A percentile compares a stretch with the other conserved stretches of the same genome.
phyloP scores from a whole-genome alignment of 2,888 invertebrate genomes.

The Physocephala rufipes region DNA sequence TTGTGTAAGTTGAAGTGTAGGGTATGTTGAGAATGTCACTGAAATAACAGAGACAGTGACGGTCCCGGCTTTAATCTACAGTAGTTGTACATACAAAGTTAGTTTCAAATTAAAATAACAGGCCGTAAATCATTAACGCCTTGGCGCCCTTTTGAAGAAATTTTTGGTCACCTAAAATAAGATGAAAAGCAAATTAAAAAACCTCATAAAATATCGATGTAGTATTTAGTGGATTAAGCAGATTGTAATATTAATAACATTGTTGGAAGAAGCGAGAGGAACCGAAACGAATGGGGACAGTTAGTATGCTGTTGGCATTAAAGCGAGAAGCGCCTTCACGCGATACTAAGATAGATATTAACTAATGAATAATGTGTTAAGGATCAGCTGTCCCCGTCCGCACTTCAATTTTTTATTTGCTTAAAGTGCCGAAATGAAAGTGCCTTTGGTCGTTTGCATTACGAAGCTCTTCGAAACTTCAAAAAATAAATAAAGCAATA shows the following conservation, averaged over 20 bases:
- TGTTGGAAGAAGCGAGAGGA: background rate
- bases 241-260: conserved; percentile 14
- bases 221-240: conserved; percentile 26
- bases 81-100: background rate
- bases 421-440: no score
- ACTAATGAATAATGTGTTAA: background rate
- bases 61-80: background rate
- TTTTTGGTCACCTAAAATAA: background rate
- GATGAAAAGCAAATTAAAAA: background rate
- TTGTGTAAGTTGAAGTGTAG: no score
- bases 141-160: conserved; percentile 17
- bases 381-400: background rate
- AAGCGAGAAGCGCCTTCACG: background rate
- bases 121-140: conserved; percentile 37
- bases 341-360: background rate
- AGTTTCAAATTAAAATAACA: conserved; percentile 22
- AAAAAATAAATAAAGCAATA: no score
- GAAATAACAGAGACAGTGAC: background rate
- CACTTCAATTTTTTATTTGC: no score
- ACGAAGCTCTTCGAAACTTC: no score
- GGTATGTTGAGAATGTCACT: conserved; percentile 8
- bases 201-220: background rate
- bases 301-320: background rate
- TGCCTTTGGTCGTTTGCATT: no score
- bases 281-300: no score